Conservation (phyloP, 1,140 invertebrate genomes). For the Bombyx mori region DNA sequence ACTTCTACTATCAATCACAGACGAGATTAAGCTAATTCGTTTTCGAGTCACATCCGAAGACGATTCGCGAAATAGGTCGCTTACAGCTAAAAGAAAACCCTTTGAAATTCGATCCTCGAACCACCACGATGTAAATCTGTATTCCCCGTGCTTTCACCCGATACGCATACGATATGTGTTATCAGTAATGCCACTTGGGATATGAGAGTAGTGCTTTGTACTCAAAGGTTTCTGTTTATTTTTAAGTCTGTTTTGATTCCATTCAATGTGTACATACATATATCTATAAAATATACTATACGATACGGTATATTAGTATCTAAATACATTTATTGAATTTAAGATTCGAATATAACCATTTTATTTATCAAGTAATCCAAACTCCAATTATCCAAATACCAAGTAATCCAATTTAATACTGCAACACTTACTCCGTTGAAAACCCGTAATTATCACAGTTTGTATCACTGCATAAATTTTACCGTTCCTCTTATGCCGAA, state of each 20-base stretch:
- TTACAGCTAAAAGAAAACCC: conserved; percentile 36
- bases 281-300: background rate
- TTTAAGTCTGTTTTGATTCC: conserved; percentile 56
- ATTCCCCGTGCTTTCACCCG: conserved; percentile 62
- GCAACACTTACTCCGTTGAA: too few species aligned
- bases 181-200: conserved; percentile 62
- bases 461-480: too few species aligned
- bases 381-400: too few species aligned
- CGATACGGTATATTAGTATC: too few species aligned
- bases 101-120: conserved; percentile 56
- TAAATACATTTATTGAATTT: too few species aligned
- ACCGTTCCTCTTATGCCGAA: too few species aligned
- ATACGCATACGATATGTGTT: conserved; percentile 61
- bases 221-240: conserved; percentile 63
- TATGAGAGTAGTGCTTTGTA: conserved; percentile 55
- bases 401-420: too few species aligned
- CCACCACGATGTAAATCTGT: conserved; percentile 56
- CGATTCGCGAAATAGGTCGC: conserved; percentile 20
- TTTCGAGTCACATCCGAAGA: conserved; percentile 1
- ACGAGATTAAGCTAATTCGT: too few species aligned
- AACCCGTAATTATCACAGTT: too few species aligned
- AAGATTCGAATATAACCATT: too few species aligned
- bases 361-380: too few species aligned
- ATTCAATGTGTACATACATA: background rate
- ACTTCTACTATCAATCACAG: too few species aligned